Percentiles rank a stretch among this genome's conserved stretches.
Evolutionary conservation across 2,888 invertebrate genomes (phyloP).

Genomic region (Hirtodrosophila histrioides): DNA sequence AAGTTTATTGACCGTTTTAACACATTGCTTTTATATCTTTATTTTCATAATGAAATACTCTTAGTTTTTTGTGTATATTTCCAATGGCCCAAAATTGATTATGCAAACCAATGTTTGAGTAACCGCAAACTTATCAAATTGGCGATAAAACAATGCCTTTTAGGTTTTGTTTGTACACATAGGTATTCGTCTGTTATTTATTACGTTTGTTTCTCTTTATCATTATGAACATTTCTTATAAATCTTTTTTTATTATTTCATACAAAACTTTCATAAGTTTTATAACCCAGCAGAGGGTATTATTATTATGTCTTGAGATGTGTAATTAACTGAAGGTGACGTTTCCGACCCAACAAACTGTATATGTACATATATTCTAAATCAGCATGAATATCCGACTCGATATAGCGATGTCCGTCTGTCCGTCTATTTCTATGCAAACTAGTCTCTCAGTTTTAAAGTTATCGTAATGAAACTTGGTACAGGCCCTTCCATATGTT

Average conservation of each 20-base stretch:
- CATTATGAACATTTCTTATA: conserved; percentile 33
- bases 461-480: no score
- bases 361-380: no score
- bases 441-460: no score
- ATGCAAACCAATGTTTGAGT: conserved; percentile 46
- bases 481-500: no score
- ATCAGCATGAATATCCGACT: no score
- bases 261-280: background rate
- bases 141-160: conserved; percentile 52
- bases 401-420: no score
- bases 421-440: no score
- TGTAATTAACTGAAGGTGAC: no score
- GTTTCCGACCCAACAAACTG: no score
- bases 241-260: conserved; percentile 12
- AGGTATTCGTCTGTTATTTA: conserved; percentile 25
- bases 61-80: conserved; percentile 36
- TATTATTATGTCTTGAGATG: no score
- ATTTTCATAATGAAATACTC: conserved; percentile 53
- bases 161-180: conserved; percentile 12
- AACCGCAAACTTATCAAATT: conserved; percentile 53
- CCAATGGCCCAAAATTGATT: conserved; percentile 45
- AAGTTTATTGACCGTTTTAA: conserved; percentile 76
- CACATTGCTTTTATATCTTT: conserved; percentile 32
- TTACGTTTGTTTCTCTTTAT: conserved; percentile 21
- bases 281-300: no score